A percentile compares a stretch with the other conserved stretches of the same genome.
These are phyloP conservation scores for Orycteropus afer DNA, from an alignment of 2,113 vertebrate species.

Conservation along the genomic window DNA sequence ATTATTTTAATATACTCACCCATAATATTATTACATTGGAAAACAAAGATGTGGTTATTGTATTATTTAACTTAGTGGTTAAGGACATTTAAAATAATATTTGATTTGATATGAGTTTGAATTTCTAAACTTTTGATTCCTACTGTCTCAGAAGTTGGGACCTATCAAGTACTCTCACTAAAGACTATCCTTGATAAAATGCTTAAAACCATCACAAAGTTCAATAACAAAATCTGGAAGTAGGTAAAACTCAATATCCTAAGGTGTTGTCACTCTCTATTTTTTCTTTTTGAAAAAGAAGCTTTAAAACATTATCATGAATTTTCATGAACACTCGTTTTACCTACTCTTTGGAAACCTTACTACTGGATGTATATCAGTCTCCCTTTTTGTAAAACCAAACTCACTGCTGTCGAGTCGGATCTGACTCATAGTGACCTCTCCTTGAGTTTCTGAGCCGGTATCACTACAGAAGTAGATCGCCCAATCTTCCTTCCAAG, in stretches of 20 bases:
- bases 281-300: constrained; percentile 28
- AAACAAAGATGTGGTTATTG: not conserved
- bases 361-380: not conserved
- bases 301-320: not conserved
- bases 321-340: not conserved
- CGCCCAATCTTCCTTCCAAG: too few species aligned
- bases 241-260: not conserved
- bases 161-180: not conserved
- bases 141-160: not conserved
- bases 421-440: too few species aligned
- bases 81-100: constrained; percentile 16
- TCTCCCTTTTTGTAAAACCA: not conserved
- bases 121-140: constrained; percentile 44
- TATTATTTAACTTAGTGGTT: constrained; percentile 17
- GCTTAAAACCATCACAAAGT: not conserved
- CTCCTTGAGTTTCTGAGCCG: too few species aligned
- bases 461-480: too few species aligned
- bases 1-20: constrained; percentile 22
- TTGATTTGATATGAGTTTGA: not conserved
- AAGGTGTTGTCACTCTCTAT: not conserved
- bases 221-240: not conserved
- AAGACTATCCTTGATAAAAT: not conserved
- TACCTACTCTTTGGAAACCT: not conserved
- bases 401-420: too few species aligned
- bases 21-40: not conserved